Conservation (phyloP, 2,797 vertebrate species). For the Lepilemur ruficaudatus region DNA sequence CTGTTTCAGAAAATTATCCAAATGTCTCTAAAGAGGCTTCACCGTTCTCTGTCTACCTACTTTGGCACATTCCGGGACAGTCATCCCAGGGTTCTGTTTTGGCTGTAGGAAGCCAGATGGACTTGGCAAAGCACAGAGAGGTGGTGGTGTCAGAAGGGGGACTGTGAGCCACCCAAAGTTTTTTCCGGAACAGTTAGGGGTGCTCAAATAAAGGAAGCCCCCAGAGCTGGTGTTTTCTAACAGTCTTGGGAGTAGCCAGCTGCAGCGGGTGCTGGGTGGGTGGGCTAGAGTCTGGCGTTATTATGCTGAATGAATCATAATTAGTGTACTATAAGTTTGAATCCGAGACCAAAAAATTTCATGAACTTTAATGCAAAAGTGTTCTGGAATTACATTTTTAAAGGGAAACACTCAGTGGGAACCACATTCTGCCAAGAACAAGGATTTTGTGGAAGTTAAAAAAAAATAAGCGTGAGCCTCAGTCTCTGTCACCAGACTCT, state of each 20-base stretch:
- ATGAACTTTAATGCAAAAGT: slow-evolving; percentile 2
- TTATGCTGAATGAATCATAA: slow-evolving; percentile 23
- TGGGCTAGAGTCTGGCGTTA: background rate
- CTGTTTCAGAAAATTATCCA: background rate
- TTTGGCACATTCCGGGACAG: background rate
- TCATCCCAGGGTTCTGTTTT: slow-evolving; percentile 38
- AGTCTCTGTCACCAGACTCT: background rate
- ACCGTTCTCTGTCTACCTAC: background rate
- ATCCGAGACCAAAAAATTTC: background rate
- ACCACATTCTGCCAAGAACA: background rate
- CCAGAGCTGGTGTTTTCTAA: background rate
- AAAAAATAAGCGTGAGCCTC: background rate
- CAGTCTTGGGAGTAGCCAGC: background rate
- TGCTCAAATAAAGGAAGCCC: background rate
- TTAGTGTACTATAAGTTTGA: background rate
- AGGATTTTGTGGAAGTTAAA: background rate
- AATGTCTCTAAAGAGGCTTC: background rate
- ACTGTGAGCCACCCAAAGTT: background rate
- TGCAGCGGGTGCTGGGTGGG: background rate
- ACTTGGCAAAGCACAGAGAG: slow-evolving; percentile 15
- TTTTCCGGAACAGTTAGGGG: background rate
- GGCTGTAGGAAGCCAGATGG: slow-evolving; percentile 38
- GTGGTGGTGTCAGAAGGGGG: background rate
- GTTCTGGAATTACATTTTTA: background rate
- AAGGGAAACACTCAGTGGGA: background rate